phyloP scores from a whole-genome alignment of 2,888 invertebrate genomes.

The Phengaris arion region DNA sequence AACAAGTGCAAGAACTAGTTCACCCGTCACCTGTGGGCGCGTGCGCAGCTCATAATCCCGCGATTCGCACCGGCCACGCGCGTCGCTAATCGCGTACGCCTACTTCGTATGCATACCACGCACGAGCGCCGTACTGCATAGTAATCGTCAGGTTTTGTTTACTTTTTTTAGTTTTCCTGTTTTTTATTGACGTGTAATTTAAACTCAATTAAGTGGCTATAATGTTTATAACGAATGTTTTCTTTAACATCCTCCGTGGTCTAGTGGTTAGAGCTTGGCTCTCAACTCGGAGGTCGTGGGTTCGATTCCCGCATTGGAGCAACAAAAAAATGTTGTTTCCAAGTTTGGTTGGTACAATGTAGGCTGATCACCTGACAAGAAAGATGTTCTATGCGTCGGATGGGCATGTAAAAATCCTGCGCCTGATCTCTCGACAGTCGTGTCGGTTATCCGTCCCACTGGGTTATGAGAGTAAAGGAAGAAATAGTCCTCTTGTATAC shows the following conservation, averaged over 20 bases:
- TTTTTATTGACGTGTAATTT: slow-evolving; percentile 26
- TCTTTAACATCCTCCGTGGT: background rate
- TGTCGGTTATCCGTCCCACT: too few relatives aligned
- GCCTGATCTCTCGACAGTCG: too few relatives aligned
- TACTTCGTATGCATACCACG: slow-evolving; percentile 36
- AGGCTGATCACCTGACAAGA: too few relatives aligned
- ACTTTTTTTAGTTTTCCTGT: slow-evolving; percentile 40
- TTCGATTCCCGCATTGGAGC: too few relatives aligned
- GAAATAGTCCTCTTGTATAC: too few relatives aligned
- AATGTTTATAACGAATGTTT: slow-evolving; percentile 8
- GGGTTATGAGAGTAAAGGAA: too few relatives aligned
- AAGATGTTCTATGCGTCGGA: too few relatives aligned
- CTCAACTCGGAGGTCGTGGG: too few relatives aligned
- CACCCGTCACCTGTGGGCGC: slow-evolving; percentile 27
- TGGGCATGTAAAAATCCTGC: too few relatives aligned
- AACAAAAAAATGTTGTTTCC: too few relatives aligned
- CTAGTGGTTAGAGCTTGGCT: too few relatives aligned
- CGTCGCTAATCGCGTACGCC: slow-evolving; percentile 34
- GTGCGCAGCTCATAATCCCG: slow-evolving; percentile 30
- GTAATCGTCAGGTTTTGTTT: slow-evolving; percentile 37
- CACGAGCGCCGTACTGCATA: slow-evolving; percentile 37
- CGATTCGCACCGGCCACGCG: slow-evolving; percentile 36
- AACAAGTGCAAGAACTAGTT: slow-evolving; percentile 14
- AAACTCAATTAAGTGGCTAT: slow-evolving; percentile 19
- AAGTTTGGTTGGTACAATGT: too few relatives aligned